Conservation (phyloP, 2,797 vertebrate genomes). For the Anguilla megastoma region DNA sequence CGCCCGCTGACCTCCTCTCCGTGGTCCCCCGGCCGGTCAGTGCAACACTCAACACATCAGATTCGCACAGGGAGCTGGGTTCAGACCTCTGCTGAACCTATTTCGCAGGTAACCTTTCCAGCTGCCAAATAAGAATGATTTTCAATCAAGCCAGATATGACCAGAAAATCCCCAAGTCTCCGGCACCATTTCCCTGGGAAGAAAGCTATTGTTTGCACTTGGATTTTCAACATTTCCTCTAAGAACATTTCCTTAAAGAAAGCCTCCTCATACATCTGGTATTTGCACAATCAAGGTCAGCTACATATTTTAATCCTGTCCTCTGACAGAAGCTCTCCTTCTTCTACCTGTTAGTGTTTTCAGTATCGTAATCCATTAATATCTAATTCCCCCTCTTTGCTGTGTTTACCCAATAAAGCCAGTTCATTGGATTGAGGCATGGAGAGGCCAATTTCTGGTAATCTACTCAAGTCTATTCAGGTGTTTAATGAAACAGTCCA, state of each 20-base stretch:
- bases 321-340: background rate
- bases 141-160: slow-evolving; percentile 47
- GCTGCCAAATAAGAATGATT: slow-evolving; percentile 54
- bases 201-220: slow-evolving; percentile 39
- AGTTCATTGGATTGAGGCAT: slow-evolving; percentile 40
- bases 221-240: slow-evolving; percentile 17
- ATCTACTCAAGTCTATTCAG: slow-evolving; percentile 62
- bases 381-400: slow-evolving; percentile 29
- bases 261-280: background rate
- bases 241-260: slow-evolving; percentile 15
- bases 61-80: slow-evolving; percentile 28
- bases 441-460: slow-evolving; percentile 41
- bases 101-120: slow-evolving; percentile 52
- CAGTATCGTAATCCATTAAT: slow-evolving; percentile 28
- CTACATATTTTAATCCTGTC: background rate
- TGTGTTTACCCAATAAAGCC: slow-evolving; percentile 41
- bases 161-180: slow-evolving; percentile 44
- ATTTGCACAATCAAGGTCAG: slow-evolving; percentile 32
- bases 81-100: slow-evolving; percentile 42
- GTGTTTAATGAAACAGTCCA: slow-evolving; percentile 50
- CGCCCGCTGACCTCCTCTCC: background rate
- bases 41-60: slow-evolving; percentile 18
- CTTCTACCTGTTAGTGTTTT: slow-evolving; percentile 12
- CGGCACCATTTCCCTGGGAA: slow-evolving; percentile 30
- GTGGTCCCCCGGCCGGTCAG: background rate